Evolutionary conservation across 1,140 invertebrate species (phyloP).

Genomic region (Himalopsyche phryganea): DNA sequence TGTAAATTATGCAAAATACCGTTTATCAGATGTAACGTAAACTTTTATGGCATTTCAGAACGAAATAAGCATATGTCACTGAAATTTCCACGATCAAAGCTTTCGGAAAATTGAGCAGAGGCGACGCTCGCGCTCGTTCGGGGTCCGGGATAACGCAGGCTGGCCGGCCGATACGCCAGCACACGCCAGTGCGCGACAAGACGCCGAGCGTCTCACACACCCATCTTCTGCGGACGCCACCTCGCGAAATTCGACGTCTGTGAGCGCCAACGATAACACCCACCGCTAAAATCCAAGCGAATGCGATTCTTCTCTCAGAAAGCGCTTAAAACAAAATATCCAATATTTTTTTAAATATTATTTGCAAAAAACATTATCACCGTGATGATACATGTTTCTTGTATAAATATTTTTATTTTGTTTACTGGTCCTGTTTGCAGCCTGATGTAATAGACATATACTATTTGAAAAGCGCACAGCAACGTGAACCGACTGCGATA

Average conservation of each 20-base stretch:
- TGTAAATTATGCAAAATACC: no score
- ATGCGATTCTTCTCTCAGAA: no score
- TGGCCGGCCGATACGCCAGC: conserved; percentile 41
- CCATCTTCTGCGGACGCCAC: conserved; percentile 29
- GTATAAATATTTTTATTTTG: no score
- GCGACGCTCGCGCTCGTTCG: conserved; percentile 45
- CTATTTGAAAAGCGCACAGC: not conserved
- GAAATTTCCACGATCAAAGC: conserved; percentile 23
- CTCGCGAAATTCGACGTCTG: conserved; percentile 1
- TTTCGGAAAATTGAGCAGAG: conserved; percentile 38
- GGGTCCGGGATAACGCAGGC: conserved; percentile 49
- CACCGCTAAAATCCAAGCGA: no score
- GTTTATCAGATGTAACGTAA: conserved; percentile 1
- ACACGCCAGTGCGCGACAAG: conserved; percentile 37
- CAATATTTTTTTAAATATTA: no score
- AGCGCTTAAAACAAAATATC: no score
- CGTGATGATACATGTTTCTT: no score
- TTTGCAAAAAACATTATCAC: not conserved
- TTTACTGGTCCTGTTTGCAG: no score
- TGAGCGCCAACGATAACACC: no score
- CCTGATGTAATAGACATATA: no score
- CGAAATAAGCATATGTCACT: conserved; percentile 9
- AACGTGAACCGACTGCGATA: not conserved
- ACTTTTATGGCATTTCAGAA: conserved; percentile 1
- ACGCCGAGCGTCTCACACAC: conserved; percentile 37